Base-by-base conservation (phyloP, 2,888 invertebrate species). In the Plagodis pulveraria region DNA sequence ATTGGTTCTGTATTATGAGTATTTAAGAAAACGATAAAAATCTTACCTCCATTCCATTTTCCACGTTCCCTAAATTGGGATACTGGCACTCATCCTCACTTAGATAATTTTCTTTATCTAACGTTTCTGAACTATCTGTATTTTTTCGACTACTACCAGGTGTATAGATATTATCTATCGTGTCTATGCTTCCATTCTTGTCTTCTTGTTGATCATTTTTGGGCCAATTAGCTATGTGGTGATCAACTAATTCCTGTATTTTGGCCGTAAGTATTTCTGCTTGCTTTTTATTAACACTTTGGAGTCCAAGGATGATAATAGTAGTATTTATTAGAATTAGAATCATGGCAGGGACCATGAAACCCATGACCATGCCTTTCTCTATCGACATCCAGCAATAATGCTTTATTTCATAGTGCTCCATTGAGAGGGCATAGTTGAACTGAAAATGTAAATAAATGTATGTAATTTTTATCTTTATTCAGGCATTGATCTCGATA, bases 361-460 rank as follows among this genome's bases (percentile, higher is more conserved):
- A 96, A 45, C 96, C 96, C 77, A 96, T 90, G 10, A 96, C 94
- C 95, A 96, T 96, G 6, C 96, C 96, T 73, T 95, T 94, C 80
- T 96, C 95, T 46, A 96, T 95, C 0, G 96, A 96, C 93, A 96
- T 95, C 94, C 96, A 96, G 78, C 96, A 96, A 77, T 96, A 96
- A 71, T 94, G 94, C 69, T 94, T 94, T 38, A 94, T 95, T 86
- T 96, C 96, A 76, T 96, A 96, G 65, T 95, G 96, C 68, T 94
- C 93, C 73, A 95, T 95, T 36, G 95, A 94, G n/a, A 95, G 86
- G 6, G 94, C 93, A 74, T 95, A 95, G 64, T 95, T 95, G 66
- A 95, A 93, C 94, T 95, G 79, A 63, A 90, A 88, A 59, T 8
- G 34, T 32, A 22, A 22, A 22, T 9, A 11, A 0, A n/a, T 10